phyloP scores from a whole-genome alignment of 2,797 vertebrate genomes.

The Loris lydekkerianus region DNA sequence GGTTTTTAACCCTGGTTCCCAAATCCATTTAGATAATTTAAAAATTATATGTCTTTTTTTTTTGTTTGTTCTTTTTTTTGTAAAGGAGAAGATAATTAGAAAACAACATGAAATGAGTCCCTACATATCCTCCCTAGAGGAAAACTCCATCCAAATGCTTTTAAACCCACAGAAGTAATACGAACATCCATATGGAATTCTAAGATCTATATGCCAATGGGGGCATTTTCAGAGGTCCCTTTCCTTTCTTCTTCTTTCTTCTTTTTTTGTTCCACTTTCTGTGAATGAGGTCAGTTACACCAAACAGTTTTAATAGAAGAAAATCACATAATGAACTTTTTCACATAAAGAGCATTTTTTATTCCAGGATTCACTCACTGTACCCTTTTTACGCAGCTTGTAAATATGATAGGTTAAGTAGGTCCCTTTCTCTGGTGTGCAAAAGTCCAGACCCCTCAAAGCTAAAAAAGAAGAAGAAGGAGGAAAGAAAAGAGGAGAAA shows the following conservation, averaged over 20 bases:
- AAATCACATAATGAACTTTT: constrained; percentile 81
- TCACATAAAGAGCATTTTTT: constrained; percentile 76
- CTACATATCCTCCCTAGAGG: neutral
- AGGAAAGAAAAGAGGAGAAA: constrained; percentile 8
- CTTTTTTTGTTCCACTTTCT: neutral
- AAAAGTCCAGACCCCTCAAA: constrained; percentile 71
- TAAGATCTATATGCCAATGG: neutral
- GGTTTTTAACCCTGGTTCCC: constrained; percentile 57
- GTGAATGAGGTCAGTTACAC: constrained; percentile 63
- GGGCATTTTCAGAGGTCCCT: neutral
- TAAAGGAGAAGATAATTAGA: constrained; percentile 52
- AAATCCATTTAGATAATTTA: constrained; percentile 56
- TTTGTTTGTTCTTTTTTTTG: neutral
- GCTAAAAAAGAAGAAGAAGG: constrained; percentile 47
- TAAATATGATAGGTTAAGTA: constrained; percentile 79
- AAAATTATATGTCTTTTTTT: neutral
- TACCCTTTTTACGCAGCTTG: constrained; percentile 79
- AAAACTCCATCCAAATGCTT: neutral
- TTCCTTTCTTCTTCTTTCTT: neutral
- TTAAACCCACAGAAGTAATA: constrained; percentile 1
- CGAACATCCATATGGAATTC: neutral
- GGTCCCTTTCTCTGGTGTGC: constrained; percentile 75
- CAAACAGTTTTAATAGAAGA: constrained; percentile 73
- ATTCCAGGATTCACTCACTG: constrained; percentile 76
- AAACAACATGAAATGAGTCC: constrained; percentile 10